phyloP scores from a whole-genome alignment of 1,140 invertebrate species.

The Helicoverpa zea region DNA sequence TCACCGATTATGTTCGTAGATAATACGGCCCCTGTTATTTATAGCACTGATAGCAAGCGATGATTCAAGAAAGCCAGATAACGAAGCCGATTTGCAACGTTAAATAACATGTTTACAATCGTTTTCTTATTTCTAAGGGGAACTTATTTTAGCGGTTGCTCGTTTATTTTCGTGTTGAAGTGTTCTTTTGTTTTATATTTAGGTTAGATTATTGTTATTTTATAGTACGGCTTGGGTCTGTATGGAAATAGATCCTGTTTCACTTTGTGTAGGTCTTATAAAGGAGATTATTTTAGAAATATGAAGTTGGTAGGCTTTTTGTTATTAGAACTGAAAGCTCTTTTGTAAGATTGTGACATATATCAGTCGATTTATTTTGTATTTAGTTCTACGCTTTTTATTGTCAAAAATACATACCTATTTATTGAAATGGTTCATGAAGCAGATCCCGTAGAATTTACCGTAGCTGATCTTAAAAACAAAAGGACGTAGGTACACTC shows the following conservation, averaged over 20 bases:
- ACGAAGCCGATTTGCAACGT: slow-evolving; percentile 62
- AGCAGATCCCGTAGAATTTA: too few relatives aligned
- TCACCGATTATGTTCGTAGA: slow-evolving; percentile 73
- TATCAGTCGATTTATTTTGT: too few relatives aligned
- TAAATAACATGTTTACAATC: slow-evolving; percentile 62
- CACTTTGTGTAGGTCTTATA: background rate
- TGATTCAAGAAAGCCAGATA: slow-evolving; percentile 76
- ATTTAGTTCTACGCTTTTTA: too few relatives aligned
- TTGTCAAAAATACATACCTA: too few relatives aligned
- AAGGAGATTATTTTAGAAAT: too few relatives aligned
- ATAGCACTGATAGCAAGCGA: slow-evolving; percentile 67
- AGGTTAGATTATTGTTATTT: slow-evolving; percentile 26
- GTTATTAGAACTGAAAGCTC: too few relatives aligned
- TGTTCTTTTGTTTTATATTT: slow-evolving; percentile 27
- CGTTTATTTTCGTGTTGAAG: slow-evolving; percentile 16
- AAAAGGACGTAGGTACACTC: too few relatives aligned
- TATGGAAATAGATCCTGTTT: background rate
- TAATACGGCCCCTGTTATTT: slow-evolving; percentile 71
- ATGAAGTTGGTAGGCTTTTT: too few relatives aligned
- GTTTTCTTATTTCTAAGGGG: slow-evolving; percentile 38
- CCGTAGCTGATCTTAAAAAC: too few relatives aligned
- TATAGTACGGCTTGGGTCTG: background rate
- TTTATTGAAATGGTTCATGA: too few relatives aligned
- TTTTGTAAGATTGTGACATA: too few relatives aligned
- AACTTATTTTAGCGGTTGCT: slow-evolving; percentile 22